Percentiles rank a stretch among this genome's conserved stretches.
These are phyloP conservation scores for Pachyrhynchus sulphureomaculatus DNA, from an alignment of 1,140 invertebrate species.

Conservation along the genomic window DNA sequence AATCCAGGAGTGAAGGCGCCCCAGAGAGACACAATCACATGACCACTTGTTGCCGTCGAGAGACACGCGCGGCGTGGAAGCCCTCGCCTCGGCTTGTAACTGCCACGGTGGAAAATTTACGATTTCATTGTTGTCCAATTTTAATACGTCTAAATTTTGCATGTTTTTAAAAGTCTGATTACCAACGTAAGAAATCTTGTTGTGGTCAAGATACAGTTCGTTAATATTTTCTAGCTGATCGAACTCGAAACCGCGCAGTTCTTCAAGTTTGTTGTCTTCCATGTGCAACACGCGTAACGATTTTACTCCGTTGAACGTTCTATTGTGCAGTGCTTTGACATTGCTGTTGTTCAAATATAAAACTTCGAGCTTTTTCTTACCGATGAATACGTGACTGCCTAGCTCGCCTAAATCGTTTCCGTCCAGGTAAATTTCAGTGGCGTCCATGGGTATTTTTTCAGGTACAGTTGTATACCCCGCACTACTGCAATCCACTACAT, in stretches of 20 bases:
- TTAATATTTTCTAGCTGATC: slow-evolving; percentile 69
- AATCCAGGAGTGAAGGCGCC: slow-evolving; percentile 66
- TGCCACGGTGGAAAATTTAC: slow-evolving; percentile 75
- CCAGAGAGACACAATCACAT: slow-evolving; percentile 69
- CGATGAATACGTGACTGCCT: slow-evolving; percentile 82
- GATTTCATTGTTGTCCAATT: slow-evolving; percentile 78
- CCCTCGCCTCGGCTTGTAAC: slow-evolving; percentile 56
- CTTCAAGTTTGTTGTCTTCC: slow-evolving; percentile 75
- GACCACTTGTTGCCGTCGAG: slow-evolving; percentile 73
- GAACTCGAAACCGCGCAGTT: slow-evolving; percentile 76
- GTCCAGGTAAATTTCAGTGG: slow-evolving; percentile 85
- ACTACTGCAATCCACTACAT: slow-evolving; percentile 85
- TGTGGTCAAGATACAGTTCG: slow-evolving; percentile 82
- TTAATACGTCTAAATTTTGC: slow-evolving; percentile 72
- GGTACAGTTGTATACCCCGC: slow-evolving; percentile 72
- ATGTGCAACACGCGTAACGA: slow-evolving; percentile 76
- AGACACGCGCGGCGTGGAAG: slow-evolving; percentile 60
- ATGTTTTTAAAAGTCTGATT: slow-evolving; percentile 75
- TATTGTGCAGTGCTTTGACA: slow-evolving; percentile 76
- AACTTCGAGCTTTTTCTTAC: slow-evolving; percentile 80
- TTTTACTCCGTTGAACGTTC: slow-evolving; percentile 80
- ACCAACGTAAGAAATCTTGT: slow-evolving; percentile 69
- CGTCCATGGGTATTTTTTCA: slow-evolving; percentile 83
- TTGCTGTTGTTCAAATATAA: slow-evolving; percentile 82
- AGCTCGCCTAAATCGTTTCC: slow-evolving; percentile 80